Conservation (phyloP, 1,140 invertebrate species). For the Adelges cooleyi region DNA sequence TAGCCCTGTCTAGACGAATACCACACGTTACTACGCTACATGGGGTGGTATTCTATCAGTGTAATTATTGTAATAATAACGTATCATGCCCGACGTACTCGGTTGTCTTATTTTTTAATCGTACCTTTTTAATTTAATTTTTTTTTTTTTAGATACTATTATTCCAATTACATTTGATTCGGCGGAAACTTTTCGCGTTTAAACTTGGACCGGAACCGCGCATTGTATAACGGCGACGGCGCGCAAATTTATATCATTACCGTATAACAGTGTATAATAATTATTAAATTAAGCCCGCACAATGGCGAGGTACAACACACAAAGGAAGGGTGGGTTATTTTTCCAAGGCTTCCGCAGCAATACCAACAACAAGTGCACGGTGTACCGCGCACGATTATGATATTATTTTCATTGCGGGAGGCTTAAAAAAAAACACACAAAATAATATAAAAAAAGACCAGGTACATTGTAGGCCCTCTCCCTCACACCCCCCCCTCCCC, state of each 20-base stretch:
- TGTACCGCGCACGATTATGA: neutral
- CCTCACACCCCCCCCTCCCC: neutral
- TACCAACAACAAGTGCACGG: no score
- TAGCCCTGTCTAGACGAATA: no score
- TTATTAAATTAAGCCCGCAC: slow-evolving; percentile 3
- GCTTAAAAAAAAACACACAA: neutral
- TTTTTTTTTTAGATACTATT: no score
- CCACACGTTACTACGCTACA: no score
- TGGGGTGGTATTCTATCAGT: no score
- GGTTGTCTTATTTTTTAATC: no score
- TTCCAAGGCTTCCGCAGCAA: slow-evolving; percentile 23
- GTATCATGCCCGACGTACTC: no score
- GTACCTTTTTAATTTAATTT: no score
- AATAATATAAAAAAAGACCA: neutral
- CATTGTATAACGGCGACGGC: neutral
- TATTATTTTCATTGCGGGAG: neutral
- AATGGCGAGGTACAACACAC: neutral
- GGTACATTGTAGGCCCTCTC: no score
- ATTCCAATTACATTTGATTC: no score
- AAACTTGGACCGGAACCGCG: neutral
- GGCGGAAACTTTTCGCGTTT: neutral
- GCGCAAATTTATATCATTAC: slow-evolving; percentile 11
- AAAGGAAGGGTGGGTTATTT: neutral
- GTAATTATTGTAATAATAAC: no score
- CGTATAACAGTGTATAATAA: slow-evolving; percentile 5